Percentiles rank a stretch among this genome's conserved stretches.
Conservation (phyloP, 2,797 vertebrate species). For the Lophius americanus region DNA sequence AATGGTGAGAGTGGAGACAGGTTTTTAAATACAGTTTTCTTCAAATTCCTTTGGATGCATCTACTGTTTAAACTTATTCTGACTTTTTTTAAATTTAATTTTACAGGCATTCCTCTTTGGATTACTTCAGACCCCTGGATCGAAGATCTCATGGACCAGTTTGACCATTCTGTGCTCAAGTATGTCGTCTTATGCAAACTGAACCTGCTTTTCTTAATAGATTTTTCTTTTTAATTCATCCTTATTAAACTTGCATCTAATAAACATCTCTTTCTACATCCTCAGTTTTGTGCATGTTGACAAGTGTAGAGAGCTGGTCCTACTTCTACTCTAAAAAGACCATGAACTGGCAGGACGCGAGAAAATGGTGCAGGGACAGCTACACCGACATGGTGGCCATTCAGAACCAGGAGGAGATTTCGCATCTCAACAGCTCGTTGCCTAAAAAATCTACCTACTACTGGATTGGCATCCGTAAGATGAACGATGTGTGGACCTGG, state of each 20-base stretch:
- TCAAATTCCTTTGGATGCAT: neutral
- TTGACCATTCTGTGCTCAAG: conserved; percentile 66
- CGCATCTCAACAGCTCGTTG: conserved; percentile 70
- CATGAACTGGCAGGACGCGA: conserved; percentile 75
- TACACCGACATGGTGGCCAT: conserved; percentile 87
- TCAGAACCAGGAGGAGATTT: conserved; percentile 83
- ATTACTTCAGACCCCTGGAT: conserved; percentile 24
- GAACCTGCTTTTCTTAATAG: neutral
- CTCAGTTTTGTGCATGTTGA: conserved; percentile 72
- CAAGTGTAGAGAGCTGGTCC: conserved; percentile 76
- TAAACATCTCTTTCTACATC: conserved; percentile 18
- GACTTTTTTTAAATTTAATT: conserved; percentile 2
- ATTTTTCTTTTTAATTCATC: neutral
- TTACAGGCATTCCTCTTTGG: conserved; percentile 50
- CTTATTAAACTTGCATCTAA: conserved; percentile 7
- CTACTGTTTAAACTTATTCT: neutral
- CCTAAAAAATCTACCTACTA: conserved; percentile 63
- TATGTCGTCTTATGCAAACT: conserved; percentile 50
- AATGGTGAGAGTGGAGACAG: conserved; percentile 69
- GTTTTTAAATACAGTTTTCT: neutral
- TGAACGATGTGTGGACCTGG: conserved; percentile 82
- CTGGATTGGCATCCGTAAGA: conserved; percentile 87
- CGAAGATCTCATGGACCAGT: conserved; percentile 42
- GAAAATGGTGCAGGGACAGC: conserved; percentile 65
- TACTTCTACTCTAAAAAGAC: conserved; percentile 68